Percentiles rank a stretch among this genome's conserved stretches.
These are phyloP conservation scores for Strigamia maritima DNA, from an alignment of 2,888 invertebrate genomes.

Conservation along the genomic window DNA sequence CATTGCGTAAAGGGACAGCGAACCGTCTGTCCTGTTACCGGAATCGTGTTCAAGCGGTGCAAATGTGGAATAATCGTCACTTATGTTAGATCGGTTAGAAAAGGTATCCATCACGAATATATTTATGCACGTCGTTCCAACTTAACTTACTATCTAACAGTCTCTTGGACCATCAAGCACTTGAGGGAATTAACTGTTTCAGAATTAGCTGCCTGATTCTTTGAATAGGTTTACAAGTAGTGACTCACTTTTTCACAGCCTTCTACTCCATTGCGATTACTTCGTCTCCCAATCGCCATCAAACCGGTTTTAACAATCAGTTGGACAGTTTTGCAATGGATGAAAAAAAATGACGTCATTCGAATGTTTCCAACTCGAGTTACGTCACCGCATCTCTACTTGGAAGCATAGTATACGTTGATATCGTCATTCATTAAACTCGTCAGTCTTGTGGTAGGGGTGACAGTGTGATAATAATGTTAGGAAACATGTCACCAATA, in stretches of 20 bases:
- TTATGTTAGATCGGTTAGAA: neutral
- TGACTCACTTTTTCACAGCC: conserved; percentile 18
- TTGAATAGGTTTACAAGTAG: neutral
- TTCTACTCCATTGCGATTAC: conserved; percentile 18
- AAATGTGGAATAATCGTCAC: neutral
- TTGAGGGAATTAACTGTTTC: conserved; percentile 18
- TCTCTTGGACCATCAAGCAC: conserved; percentile 20
- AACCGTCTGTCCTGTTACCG: neutral
- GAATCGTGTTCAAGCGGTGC: conserved; percentile 20
- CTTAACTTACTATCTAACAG: conserved; percentile 7
- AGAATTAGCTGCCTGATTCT: conserved; percentile 17
- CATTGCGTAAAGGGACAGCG: neutral
- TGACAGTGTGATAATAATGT: neutral
- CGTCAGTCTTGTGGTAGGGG: conserved; percentile 7
- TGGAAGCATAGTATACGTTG: conserved; percentile 30
- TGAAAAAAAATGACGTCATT: conserved; percentile 7
- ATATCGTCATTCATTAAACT: conserved; percentile 5
- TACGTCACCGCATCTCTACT: conserved; percentile 34
- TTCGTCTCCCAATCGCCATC: neutral
- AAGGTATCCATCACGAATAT: conserved; percentile 15
- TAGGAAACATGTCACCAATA: conserved; percentile 8
- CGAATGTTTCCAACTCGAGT: neutral
- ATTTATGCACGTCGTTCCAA: neutral
- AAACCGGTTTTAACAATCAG: neutral
- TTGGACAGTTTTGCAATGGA: conserved; percentile 25